Evolutionary conservation across 1,140 invertebrate genomes (phyloP), one percentile per base, ranked within the genome.

Genomic region (Littorina saxatilis): DNA sequence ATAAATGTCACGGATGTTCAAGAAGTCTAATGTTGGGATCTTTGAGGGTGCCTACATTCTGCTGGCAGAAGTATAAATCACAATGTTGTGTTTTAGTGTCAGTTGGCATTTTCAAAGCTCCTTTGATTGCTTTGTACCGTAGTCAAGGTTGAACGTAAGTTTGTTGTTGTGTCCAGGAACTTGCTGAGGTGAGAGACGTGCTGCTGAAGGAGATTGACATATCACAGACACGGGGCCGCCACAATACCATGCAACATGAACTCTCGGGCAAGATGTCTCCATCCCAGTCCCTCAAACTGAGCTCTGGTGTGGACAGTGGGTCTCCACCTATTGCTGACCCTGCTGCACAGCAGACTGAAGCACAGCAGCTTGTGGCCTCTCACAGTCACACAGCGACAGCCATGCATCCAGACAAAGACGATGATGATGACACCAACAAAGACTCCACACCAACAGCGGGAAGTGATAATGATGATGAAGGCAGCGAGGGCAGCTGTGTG

Each of bases 161-260:
- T n/a, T n/a, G n/a, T n/a, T n/a, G n/a, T 72, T 37, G 7, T 76
- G 84, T 87, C 27, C 80, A 91, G 90, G 87, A 89, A 50, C 81
- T 91, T 23, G 86, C 85, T 74, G 87, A 89, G 79, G 87, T 84
- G 5, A 80, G 88, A 76, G 89, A 90, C 84, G 86, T 79, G 29
- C 80, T 90, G 23, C 72, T 89, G 35, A 40, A 86, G 73, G 83
- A 90, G 78, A 84, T 90, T 15, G 83, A 85, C 47, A 79, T 86
- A 0, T 85, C 85, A 23, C 85, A 86, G 50, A 72, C 82, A 15
- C 79, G 86, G 35, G 81, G 74, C 27, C 63, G 66, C 2, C 58
- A 55, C 20, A 11, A 50, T 15, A 40, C 43, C 23, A 47, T 88
- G 35, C 83, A 88, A 43, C 82, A 88, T 15, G 84, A 87, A 37